These are phyloP conservation scores for Pinctada fucata DNA, from an alignment of 2,888 invertebrate genomes.

Conservation along the genomic window DNA sequence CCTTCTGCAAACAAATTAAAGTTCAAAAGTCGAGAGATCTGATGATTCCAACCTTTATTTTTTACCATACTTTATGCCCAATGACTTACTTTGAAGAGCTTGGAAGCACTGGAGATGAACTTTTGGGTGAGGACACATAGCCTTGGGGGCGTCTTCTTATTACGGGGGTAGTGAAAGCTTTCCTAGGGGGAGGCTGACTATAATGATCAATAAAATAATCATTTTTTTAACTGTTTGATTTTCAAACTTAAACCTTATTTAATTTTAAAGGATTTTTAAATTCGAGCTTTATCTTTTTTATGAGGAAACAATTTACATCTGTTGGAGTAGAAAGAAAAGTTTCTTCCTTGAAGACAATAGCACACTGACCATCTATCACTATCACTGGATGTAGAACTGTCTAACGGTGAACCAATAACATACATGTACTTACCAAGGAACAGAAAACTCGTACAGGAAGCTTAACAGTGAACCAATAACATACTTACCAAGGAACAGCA, in stretches of 20 bases:
- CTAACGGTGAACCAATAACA: constrained; percentile 68
- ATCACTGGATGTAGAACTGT: constrained; percentile 66
- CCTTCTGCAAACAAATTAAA: too few relatives aligned
- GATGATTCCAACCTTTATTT: too few relatives aligned
- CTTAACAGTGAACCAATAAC: constrained; percentile 63
- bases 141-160: constrained; percentile 56
- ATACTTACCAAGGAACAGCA: constrained; percentile 32
- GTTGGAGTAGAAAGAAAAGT: too few relatives aligned
- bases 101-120: constrained; percentile 59
- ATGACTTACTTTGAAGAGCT: constrained; percentile 32
- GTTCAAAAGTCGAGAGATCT: too few relatives aligned
- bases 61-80: background rate
- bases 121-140: constrained; percentile 56
- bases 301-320: too few relatives aligned
- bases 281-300: too few relatives aligned
- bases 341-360: too few relatives aligned
- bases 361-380: too few relatives aligned
- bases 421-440: constrained; percentile 38
- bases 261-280: too few relatives aligned
- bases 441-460: constrained; percentile 39
- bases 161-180: constrained; percentile 66
- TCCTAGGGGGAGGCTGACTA: constrained; percentile 54
- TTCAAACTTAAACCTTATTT: too few relatives aligned
- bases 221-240: background rate
- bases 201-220: background rate